These are phyloP conservation scores for Pissodes strobi DNA, from an alignment of 1,140 invertebrate genomes.

Conservation along the genomic window DNA sequence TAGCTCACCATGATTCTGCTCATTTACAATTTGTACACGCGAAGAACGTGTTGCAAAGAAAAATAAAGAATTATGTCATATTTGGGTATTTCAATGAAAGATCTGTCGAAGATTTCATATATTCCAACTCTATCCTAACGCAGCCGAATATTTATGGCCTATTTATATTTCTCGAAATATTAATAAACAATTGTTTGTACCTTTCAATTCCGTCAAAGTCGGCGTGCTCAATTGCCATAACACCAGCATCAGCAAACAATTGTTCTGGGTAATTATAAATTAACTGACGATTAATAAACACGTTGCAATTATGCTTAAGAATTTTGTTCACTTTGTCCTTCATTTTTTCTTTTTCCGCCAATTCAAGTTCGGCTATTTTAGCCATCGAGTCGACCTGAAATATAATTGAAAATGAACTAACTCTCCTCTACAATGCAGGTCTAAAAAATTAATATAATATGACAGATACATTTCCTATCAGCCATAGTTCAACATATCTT, in stretches of 20 bases:
- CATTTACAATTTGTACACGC: too few relatives aligned
- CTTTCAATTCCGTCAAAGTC: slow-evolving; percentile 99
- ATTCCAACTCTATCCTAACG: neutral
- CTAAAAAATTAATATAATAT: neutral
- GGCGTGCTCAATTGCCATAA: slow-evolving; percentile 99
- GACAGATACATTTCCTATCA: too few relatives aligned
- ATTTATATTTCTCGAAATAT: too few relatives aligned
- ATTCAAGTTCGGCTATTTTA: slow-evolving; percentile 96
- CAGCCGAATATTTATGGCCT: neutral
- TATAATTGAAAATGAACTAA: neutral
- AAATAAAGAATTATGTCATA: too few relatives aligned
- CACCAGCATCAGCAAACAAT: slow-evolving; percentile 95
- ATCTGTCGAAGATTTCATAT: neutral
- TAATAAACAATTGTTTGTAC: slow-evolving; percentile 37
- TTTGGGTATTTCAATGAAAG: too few relatives aligned
- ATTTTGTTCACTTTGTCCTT: slow-evolving; percentile 99
- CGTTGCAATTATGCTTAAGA: slow-evolving; percentile 93
- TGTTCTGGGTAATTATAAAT: slow-evolving; percentile 99
- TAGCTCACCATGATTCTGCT: too few relatives aligned
- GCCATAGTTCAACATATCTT: too few relatives aligned
- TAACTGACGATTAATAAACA: slow-evolving; percentile 98
- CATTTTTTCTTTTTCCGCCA: slow-evolving; percentile 99
- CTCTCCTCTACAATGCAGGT: neutral
- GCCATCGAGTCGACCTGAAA: slow-evolving; percentile 98
- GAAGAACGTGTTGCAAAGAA: too few relatives aligned